Base-by-base conservation (phyloP, 1,140 invertebrate genomes). In the Venturia canescens region DNA sequence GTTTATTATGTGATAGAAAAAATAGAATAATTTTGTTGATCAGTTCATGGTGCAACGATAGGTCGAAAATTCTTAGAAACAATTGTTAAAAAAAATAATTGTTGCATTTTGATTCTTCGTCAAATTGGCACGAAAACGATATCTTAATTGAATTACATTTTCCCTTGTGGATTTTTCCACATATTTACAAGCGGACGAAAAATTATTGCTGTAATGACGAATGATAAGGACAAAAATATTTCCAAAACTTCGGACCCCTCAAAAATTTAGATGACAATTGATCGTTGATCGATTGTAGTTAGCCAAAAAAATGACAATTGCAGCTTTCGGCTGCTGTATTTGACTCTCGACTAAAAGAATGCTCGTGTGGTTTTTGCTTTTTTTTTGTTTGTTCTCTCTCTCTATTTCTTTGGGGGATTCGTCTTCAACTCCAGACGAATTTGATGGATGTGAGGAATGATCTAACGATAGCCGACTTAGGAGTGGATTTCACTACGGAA, bases 391-490 rank as follows among this genome's bases (percentile, higher is more conserved):
- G 21, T 63, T 63, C 18, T 63, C 21, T 63, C 21, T 63, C 21
- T 63, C 21, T 53, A 3, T n/a, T 11, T 15, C 57, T 9, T 21
- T 63, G 5, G n/a, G 21, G 81, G 70, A 69, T 84, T 9, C 15
- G 50, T n/a, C n/a, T n/a, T n/a, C 50, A 13, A 53, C 31, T 34
- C 31, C 72, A 50, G 78, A 67, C 86, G 91, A 80, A 89, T 23
- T 60, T 83, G 72, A 82, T 92, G 34, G 91, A 88, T 84, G 83
- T 88, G 31, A 80, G 84, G 38, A 88, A 86, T 83, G 77, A 88
- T 15, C 88, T 89, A 82, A 89, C 88, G 9, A 83, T 93, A 16
- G 82, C 85, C 60, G 89, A 91, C 34, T 84, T 91, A 5, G 91
- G 90, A 38, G 86, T 93, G 44, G 78, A 82, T 31, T 89, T 88